Evolutionary conservation across 2,888 invertebrate genomes (phyloP).

Genomic region (Tortricodes alternella): DNA sequence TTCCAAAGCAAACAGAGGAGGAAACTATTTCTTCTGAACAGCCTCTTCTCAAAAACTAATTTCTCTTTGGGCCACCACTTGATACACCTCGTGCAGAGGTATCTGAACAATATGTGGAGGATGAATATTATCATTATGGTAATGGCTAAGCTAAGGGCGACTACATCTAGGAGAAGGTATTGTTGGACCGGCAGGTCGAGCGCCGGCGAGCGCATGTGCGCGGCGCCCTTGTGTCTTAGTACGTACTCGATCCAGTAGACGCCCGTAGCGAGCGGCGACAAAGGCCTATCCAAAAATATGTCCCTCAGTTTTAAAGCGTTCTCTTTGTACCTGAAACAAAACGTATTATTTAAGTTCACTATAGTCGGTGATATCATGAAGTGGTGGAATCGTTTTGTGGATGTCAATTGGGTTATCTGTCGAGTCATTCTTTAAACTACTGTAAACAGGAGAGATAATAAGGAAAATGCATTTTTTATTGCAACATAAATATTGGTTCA

Average conservation of each 20-base stretch:
- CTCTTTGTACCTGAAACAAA: constrained; percentile 74
- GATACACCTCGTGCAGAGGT: constrained; percentile 68
- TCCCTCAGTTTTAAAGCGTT: constrained; percentile 73
- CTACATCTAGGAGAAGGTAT: constrained; percentile 69
- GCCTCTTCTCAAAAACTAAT: constrained; percentile 61
- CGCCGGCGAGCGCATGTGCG: constrained; percentile 76
- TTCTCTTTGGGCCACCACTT: constrained; percentile 71
- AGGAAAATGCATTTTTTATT: constrained; percentile 5
- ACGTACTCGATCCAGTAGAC: constrained; percentile 86
- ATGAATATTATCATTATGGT: constrained; percentile 58
- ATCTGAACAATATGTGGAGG: constrained; percentile 65
- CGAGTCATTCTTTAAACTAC: not conserved
- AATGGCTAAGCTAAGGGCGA: constrained; percentile 57
- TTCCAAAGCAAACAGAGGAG: constrained; percentile 68
- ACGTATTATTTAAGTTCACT: constrained; percentile 31
- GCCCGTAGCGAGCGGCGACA: constrained; percentile 82
- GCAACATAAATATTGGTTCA: constrained; percentile 10
- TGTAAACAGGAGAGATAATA: constrained; percentile 21
- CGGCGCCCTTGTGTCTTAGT: constrained; percentile 80
- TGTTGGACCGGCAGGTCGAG: constrained; percentile 73
- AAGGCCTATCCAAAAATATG: constrained; percentile 81
- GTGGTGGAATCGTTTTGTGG: not conserved
- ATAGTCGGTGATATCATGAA: constrained; percentile 40
- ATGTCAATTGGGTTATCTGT: constrained; percentile 10
- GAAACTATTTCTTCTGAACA: constrained; percentile 63